Evolutionary conservation across 2,113 vertebrate species (phyloP).

Genomic region (Nycticryphes semicollaris): DNA sequence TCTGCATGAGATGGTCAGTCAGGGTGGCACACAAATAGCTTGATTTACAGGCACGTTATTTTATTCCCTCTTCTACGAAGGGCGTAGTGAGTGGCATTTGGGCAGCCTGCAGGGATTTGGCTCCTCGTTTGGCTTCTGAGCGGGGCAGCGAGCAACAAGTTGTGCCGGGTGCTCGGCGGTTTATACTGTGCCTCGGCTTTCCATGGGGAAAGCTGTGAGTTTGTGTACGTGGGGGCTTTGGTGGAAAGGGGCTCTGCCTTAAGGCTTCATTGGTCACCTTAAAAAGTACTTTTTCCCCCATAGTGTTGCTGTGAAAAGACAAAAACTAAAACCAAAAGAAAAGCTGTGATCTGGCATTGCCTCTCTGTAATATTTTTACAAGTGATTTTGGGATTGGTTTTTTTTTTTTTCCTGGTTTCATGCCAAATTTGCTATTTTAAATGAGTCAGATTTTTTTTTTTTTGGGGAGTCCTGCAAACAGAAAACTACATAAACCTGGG

Average conservation of each 20-base stretch:
- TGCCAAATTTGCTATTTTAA: not conserved
- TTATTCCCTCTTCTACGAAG: not conserved
- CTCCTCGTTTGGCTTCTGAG: not conserved
- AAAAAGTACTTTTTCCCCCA: not conserved
- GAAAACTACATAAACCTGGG: not conserved
- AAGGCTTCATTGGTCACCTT: not conserved
- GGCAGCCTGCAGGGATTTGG: not conserved
- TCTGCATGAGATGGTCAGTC: too few relatives aligned
- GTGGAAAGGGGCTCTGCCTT: not conserved
- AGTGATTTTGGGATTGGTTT: not conserved
- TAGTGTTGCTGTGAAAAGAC: not conserved
- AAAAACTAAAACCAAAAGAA: not conserved
- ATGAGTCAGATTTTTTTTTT: not conserved
- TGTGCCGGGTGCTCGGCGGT: accelerated
- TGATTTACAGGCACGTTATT: accelerated
- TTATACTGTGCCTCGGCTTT: accelerated
- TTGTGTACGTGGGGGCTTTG: accelerated
- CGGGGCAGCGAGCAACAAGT: accelerated
- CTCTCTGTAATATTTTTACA: not conserved
- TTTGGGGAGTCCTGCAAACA: not conserved
- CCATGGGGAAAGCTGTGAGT: not conserved
- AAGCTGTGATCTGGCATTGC: not conserved
- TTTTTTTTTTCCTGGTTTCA: not conserved
- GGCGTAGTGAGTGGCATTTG: accelerated
- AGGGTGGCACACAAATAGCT: not conserved